Conservation (phyloP, 2,113 vertebrate genomes). For the Oenanthe oenanthe region DNA sequence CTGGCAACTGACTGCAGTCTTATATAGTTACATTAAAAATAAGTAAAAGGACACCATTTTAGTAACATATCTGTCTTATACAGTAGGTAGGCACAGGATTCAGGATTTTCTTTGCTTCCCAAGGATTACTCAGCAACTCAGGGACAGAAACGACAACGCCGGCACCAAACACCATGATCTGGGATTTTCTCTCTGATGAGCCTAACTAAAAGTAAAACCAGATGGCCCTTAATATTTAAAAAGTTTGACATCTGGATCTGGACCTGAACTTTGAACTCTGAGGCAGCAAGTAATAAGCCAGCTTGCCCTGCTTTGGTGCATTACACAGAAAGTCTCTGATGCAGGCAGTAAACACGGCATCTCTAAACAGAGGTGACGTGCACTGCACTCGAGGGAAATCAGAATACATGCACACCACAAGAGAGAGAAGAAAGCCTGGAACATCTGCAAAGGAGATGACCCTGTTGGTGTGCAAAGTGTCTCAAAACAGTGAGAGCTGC, state of each 20-base stretch:
- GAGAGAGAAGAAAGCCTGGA: accelerated
- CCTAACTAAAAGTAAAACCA: neutral
- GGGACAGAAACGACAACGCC: neutral
- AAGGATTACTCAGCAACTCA: neutral
- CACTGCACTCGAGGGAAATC: neutral
- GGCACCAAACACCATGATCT: neutral
- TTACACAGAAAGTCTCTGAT: neutral
- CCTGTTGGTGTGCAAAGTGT: neutral
- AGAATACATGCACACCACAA: neutral
- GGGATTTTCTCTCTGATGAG: neutral
- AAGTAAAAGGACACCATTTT: neutral
- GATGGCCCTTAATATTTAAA: neutral
- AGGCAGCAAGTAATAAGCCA: neutral
- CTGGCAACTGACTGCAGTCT: neutral
- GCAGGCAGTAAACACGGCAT: neutral
- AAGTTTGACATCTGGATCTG: neutral
- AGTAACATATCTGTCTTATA: neutral
- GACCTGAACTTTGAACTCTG: neutral
- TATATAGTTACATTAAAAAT: neutral
- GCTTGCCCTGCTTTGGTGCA: neutral
- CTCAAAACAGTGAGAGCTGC: neutral
- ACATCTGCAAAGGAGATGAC: neutral
- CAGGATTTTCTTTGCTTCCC: neutral
- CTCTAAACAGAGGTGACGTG: neutral
- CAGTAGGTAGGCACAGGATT: neutral